Evolutionary conservation across 2,888 invertebrate genomes (phyloP).

Genomic region (Cheilosia pagana): DNA sequence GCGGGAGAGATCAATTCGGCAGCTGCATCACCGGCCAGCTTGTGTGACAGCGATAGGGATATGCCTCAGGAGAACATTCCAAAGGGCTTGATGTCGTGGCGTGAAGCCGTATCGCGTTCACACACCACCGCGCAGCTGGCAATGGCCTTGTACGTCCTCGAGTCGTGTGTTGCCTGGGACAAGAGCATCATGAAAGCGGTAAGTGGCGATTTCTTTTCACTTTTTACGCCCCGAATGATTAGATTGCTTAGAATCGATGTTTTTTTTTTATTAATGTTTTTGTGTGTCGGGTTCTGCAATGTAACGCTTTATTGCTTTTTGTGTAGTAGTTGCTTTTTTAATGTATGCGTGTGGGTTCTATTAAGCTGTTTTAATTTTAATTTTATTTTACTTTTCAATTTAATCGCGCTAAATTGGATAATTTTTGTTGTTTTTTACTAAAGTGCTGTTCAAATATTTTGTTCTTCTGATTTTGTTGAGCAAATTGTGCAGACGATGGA

Average conservation of each 20-base stretch:
- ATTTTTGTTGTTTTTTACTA: neutral
- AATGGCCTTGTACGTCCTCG: slow-evolving; percentile 94
- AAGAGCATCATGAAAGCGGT: slow-evolving; percentile 99
- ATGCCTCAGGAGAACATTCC: slow-evolving; percentile 82
- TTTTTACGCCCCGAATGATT: slow-evolving; percentile 33
- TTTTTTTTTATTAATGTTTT: slow-evolving; percentile 19
- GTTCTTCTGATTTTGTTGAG: neutral
- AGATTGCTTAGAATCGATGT: slow-evolving; percentile 30
- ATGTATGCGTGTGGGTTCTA: slow-evolving; percentile 60
- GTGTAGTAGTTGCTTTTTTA: slow-evolving; percentile 61
- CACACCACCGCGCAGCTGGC: slow-evolving; percentile 95
- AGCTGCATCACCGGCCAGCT: slow-evolving; percentile 80
- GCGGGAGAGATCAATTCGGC: slow-evolving; percentile 65
- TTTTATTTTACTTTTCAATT: too few relatives aligned
- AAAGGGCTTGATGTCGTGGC: slow-evolving; percentile 92
- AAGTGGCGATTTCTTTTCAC: slow-evolving; percentile 84
- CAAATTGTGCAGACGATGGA: too few relatives aligned
- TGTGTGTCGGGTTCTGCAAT: slow-evolving; percentile 55
- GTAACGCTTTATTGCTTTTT: slow-evolving; percentile 60
- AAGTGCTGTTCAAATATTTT: slow-evolving; percentile 17
- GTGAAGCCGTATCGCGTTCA: slow-evolving; percentile 93
- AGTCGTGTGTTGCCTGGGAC: slow-evolving; percentile 98
- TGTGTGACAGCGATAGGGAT: slow-evolving; percentile 82
- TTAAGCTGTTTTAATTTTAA: slow-evolving; percentile 10
- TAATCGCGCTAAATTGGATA: neutral